These are phyloP conservation scores for Pongo abelii DNA, from an alignment of 2,113 vertebrate species.

Conservation along the genomic window DNA sequence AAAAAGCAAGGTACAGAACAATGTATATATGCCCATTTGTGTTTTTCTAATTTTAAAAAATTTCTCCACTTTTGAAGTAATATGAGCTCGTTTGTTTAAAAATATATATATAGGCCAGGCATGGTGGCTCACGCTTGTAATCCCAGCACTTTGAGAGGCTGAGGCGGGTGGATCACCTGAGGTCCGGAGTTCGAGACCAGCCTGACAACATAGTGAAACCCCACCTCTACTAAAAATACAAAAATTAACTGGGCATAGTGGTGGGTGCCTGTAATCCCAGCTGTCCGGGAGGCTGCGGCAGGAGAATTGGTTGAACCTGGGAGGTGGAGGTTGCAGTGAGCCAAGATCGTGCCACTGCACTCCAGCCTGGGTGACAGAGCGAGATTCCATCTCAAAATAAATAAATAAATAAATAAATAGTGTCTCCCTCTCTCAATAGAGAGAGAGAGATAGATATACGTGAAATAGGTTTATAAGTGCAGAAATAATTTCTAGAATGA, in stretches of 20 bases:
- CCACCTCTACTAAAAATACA: not conserved
- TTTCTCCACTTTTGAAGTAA: too few species aligned
- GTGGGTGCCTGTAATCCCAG: not conserved
- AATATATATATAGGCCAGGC: not conserved
- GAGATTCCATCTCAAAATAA: not conserved
- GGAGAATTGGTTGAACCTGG: not conserved
- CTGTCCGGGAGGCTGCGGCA: not conserved
- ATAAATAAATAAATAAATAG: not conserved
- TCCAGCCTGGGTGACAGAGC: not conserved
- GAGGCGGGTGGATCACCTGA: not conserved
- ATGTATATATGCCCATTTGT: not conserved
- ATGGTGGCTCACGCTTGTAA: not conserved
- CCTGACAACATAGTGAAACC: not conserved
- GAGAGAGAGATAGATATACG: not conserved
- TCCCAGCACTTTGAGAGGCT: not conserved
- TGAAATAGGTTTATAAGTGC: conserved; percentile 37
- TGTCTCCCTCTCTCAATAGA: too few species aligned
- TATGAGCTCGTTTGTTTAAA: not conserved
- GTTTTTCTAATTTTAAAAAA: not conserved
- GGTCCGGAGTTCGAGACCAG: not conserved
- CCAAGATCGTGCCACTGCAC: not conserved
- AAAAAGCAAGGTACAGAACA: conserved; percentile 12
- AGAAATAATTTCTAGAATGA: not conserved
- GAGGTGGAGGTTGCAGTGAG: not conserved
- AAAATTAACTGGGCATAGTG: not conserved